Conservation (phyloP, 2,888 invertebrate genomes). For the Diarsia dahlii region DNA sequence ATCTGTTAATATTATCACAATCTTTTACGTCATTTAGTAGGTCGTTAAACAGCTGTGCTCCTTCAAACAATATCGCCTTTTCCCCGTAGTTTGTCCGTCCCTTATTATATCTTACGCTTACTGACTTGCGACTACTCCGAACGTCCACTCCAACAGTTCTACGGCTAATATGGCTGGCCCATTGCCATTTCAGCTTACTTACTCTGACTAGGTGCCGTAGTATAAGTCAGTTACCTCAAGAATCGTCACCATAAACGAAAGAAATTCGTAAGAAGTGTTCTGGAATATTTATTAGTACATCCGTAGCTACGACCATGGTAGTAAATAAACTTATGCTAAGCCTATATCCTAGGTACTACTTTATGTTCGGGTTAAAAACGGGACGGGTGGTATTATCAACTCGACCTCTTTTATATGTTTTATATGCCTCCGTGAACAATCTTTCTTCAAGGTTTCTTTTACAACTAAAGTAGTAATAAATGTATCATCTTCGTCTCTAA, state of each 20-base stretch:
- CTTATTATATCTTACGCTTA: too few relatives aligned
- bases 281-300: constrained; percentile 29
- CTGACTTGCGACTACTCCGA: too few relatives aligned
- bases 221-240: too few relatives aligned
- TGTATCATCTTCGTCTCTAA: not conserved
- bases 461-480: constrained; percentile 11
- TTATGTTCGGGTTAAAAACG: constrained; percentile 38
- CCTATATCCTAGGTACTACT: constrained; percentile 23
- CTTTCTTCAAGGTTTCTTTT: constrained; percentile 31
- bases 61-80: too few relatives aligned
- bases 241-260: constrained; percentile 4
- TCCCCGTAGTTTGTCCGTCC: too few relatives aligned
- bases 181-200: too few relatives aligned
- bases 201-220: too few relatives aligned
- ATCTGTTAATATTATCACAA: too few relatives aligned
- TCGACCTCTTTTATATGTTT: constrained; percentile 38
- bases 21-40: too few relatives aligned
- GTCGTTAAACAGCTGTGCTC: too few relatives aligned
- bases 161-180: too few relatives aligned
- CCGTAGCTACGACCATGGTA: constrained; percentile 10
- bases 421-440: constrained; percentile 22
- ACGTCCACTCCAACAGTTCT: too few relatives aligned
- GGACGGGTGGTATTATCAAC: constrained; percentile 21
- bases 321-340: constrained; percentile 51
- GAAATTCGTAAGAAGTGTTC: constrained; percentile 11